Evolutionary conservation across 2,888 invertebrate species (phyloP).

Genomic region (Petrophora chlorosata): DNA sequence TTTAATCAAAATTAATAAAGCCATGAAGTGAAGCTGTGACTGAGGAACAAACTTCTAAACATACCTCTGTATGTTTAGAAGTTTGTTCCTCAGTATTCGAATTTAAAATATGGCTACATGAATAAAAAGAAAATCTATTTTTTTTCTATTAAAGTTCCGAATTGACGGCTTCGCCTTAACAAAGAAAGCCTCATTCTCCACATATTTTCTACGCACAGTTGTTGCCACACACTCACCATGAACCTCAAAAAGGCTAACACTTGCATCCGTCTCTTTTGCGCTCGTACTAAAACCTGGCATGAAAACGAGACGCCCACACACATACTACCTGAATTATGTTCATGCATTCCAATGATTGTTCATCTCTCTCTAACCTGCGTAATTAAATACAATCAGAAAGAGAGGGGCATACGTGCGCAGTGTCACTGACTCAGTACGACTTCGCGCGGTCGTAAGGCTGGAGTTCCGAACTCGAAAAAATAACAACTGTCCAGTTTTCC

Average conservation of each 20-base stretch:
- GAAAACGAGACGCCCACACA: conserved; percentile 57
- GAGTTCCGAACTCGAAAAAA: conserved; percentile 41
- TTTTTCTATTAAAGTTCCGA: no score
- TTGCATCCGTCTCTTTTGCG: conserved; percentile 48
- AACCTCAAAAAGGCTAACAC: conserved; percentile 62
- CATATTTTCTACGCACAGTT: conserved; percentile 67
- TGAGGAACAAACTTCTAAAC: no score
- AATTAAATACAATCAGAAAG: conserved; percentile 47
- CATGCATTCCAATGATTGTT: conserved; percentile 66
- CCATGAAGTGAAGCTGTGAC: no score
- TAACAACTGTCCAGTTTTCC: conserved; percentile 26
- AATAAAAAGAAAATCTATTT: no score
- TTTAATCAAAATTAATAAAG: no score
- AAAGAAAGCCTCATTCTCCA: conserved; percentile 73
- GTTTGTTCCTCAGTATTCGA: no score
- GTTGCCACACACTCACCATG: conserved; percentile 61
- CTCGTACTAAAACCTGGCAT: conserved; percentile 43
- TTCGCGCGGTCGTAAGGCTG: conserved; percentile 56
- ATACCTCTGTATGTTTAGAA: no score
- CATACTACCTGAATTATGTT: conserved; percentile 58
- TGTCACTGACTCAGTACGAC: conserved; percentile 79
- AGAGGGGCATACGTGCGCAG: conserved; percentile 66
- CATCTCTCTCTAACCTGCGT: conserved; percentile 52
- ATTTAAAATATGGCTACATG: no score
- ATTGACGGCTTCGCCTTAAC: conserved; percentile 58